A percentile compares a stretch with the other conserved stretches of the same genome.
These are phyloP conservation scores for Folsomia candida DNA, from an alignment of 2,888 invertebrate genomes.

Conservation along the genomic window DNA sequence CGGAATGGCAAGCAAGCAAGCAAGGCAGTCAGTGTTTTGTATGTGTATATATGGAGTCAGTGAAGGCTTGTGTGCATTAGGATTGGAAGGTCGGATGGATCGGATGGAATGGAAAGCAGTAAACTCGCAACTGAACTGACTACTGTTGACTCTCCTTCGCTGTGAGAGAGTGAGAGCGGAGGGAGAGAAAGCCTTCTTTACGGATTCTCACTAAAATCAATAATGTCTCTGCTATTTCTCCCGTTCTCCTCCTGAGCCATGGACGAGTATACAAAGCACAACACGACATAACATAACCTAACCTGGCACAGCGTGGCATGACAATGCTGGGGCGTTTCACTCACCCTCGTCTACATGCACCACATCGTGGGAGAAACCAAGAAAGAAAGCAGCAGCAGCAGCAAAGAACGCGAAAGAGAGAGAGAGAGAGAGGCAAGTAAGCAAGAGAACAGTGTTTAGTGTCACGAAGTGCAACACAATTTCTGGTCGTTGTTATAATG, in stretches of 20 bases:
- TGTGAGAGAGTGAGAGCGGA: not conserved
- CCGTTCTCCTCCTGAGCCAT: conserved; percentile 7
- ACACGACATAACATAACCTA: not conserved
- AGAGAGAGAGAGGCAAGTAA: not conserved
- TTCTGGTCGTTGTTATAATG: not conserved
- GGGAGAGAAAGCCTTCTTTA: conserved; percentile 17
- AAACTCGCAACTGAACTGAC: conserved; percentile 9
- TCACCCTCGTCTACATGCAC: not conserved
- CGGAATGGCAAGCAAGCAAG: not conserved
- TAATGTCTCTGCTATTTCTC: conserved; percentile 32
- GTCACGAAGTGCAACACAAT: conserved; percentile 9
- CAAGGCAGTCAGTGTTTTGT: not conserved
- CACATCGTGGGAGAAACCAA: not conserved
- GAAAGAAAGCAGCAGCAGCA: not conserved
- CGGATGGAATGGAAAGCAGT: conserved; percentile 9
- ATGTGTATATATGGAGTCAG: not conserved
- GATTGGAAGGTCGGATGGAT: not conserved
- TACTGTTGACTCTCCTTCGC: not conserved
- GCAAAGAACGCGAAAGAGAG: not conserved
- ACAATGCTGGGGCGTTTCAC: not conserved
- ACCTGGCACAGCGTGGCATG: not conserved
- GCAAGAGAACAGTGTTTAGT: conserved; percentile 5
- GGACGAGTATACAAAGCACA: not conserved
- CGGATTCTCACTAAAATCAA: conserved; percentile 34
- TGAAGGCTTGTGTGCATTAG: not conserved